Base-by-base conservation (phyloP, 2,888 invertebrate species). In the Megaustenia siamemsis region DNA sequence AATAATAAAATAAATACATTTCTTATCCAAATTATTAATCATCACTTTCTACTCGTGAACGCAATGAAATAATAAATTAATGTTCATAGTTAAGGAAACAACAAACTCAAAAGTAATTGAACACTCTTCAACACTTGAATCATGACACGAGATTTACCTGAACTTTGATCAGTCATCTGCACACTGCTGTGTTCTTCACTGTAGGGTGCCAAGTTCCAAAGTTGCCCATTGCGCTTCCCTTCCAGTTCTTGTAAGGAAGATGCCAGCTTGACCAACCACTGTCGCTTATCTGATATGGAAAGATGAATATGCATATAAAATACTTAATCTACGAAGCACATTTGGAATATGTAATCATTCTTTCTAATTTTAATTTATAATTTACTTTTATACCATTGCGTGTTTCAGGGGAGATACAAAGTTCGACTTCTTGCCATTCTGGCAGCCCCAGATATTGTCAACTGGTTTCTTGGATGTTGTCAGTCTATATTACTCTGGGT, bases 171-270 rank as follows among this genome's bases (percentile, higher is more conserved):
- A 3, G 49, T 0, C 3, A 32, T 21, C 18, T 32, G 32, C 6
- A 32, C 18, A 35, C 15, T 71, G n/a, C n/a, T 43, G n/a, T n/a
- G n/a, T 1, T 10, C 32, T 28, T 32, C 35, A 10, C 5, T 28
- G 49, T 49, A 73, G 2, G 73, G 73, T 0, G 49, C 5, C 49
- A 73, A 28, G 32, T 32, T 35, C 73, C 73, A 73, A 1, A 32
- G 18, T 0, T 1, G 73, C 2, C 32, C 73, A 32, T 32, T 28
- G 28, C 24, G 32, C 21, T 32, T 73, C 1, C 5, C 35, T 6
- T 49, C 21, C 8, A 45, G 49, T 35, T 73, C 32, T 45, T 73
- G 73, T 24, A 73, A 21, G 49, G 73, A 73, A 18, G 73, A 49
- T 28, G 49, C 15, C 32, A 73, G 49, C 28, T 49, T 45, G 45